phyloP scores from a whole-genome alignment of 2,113 vertebrate species.

The Mormyrus lacerda region DNA sequence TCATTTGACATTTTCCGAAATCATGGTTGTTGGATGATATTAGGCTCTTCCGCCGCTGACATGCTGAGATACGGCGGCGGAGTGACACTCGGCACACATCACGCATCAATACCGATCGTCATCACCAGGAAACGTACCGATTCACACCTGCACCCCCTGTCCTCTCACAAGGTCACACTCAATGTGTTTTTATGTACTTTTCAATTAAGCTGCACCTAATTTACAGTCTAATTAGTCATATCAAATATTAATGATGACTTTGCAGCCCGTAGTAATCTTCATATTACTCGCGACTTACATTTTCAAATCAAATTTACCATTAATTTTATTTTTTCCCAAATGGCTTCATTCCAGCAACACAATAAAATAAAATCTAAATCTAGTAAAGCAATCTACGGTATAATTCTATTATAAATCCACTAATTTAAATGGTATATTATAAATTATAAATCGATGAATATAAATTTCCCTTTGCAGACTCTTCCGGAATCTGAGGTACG shows the following conservation, averaged over 20 bases:
- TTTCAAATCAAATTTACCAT: slow-evolving; percentile 36
- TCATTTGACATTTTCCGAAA: not conserved
- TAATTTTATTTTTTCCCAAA: slow-evolving; percentile 16
- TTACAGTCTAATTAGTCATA: slow-evolving; percentile 41
- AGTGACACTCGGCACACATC: not conserved
- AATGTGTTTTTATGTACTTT: slow-evolving; percentile 36
- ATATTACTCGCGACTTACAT: slow-evolving; percentile 29
- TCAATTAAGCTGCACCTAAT: slow-evolving; percentile 33
- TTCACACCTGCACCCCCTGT: not conserved
- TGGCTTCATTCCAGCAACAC: slow-evolving; percentile 4
- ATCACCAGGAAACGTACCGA: not conserved
- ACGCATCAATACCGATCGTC: not conserved
- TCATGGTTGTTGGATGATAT: not conserved
- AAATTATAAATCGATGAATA: not conserved
- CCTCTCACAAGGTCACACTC: slow-evolving; percentile 28
- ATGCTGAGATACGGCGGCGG: not conserved
- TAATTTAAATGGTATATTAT: slow-evolving; percentile 14
- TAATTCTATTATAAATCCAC: not conserved
- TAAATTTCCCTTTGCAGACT: not conserved
- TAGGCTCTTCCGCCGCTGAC: not conserved
- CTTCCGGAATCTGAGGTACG: not conserved
- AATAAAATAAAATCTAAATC: slow-evolving; percentile 2
- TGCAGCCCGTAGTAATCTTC: slow-evolving; percentile 18
- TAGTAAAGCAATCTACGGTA: not conserved
- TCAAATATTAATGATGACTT: slow-evolving; percentile 44